These are phyloP conservation scores for Sebastes schlegelii DNA, from an alignment of 2,113 vertebrate species.

Conservation along the genomic window DNA sequence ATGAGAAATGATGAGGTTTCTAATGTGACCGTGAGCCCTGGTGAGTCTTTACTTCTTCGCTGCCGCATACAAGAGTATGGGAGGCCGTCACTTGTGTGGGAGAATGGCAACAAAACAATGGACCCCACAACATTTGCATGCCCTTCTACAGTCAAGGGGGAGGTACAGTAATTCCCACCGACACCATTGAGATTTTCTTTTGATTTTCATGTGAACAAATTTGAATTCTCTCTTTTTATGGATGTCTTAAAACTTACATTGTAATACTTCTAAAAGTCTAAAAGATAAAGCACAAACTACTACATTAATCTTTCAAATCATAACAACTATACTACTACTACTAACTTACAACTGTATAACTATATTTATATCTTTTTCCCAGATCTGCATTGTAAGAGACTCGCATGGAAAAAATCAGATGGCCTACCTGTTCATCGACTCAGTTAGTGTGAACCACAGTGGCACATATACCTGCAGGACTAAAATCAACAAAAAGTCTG, in stretches of 20 bases:
- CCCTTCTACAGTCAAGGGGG: neutral
- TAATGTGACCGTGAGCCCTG: conserved; percentile 54
- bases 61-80: fast-evolving
- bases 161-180: conserved; percentile 37
- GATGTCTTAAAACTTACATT: neutral
- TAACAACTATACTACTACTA: neutral
- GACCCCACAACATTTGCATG: fast-evolving
- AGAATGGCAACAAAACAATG: neutral
- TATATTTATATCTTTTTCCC: neutral
- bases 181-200: neutral
- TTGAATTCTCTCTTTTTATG: neutral
- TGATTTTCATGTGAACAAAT: neutral
- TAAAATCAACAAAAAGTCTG: conserved; percentile 70
- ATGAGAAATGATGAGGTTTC: conserved; percentile 19
- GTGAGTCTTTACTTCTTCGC: conserved; percentile 75
- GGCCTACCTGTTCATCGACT: conserved; percentile 63
- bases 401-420: fast-evolving
- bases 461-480: conserved; percentile 87
- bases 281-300: neutral
- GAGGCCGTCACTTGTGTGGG: fast-evolving
- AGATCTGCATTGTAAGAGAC: conserved; percentile 63
- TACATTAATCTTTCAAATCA: neutral
- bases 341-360: no score
- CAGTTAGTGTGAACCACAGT: conserved; percentile 64
- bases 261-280: no score